Evolutionary conservation across 2,113 vertebrate species (phyloP), one percentile per base, ranked within the genome.

Genomic region (Geococcyx californianus): DNA sequence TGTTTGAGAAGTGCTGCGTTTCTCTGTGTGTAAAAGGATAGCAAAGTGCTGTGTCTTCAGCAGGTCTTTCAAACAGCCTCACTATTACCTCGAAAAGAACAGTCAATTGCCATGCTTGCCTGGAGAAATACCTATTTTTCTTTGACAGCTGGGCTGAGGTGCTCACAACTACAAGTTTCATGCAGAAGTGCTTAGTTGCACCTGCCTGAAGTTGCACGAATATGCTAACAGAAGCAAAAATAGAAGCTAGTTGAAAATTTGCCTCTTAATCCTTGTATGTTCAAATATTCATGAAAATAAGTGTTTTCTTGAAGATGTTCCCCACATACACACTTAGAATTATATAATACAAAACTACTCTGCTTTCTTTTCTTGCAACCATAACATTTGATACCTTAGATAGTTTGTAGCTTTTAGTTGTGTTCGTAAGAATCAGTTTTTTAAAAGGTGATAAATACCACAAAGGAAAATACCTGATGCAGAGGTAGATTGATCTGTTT

Each of bases 401-500:
- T 23, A 42, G 17, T 80, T 79, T 87, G 67, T 84, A 76, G 77
- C 18, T 89, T 93, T 75, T 62, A 3, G 4, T 58, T 68, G 38
- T 26, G 4, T 63, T 94, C 83, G 75, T 88, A 90, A 79, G 87
- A 92, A 82, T 63, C 55, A 55, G 19, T 51, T 90, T 89, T 91
- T 62, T 21, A 90, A 90, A 97, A 84, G 87, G 78, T 89, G 94
- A 94, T 92, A 94, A 97, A 95, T 95, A 88, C 58, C 92, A 88
- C 84, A 79, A 87, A 92, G 64, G 90, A 85, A 86, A 51, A 87
- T 98, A 99, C 99, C 99, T 99, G 99, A 88, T 98, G 98, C 91
- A 98, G 98, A 98, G 98, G 98, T 98, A 99, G 98, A 98, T 99
- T 99, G 97, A 99, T 98, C 97, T 98, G 98, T 96, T 98, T 99